Percentiles rank a stretch among this genome's conserved stretches.
Conservation (phyloP, 2,113 vertebrate genomes). For the Megaceryle maxima region DNA sequence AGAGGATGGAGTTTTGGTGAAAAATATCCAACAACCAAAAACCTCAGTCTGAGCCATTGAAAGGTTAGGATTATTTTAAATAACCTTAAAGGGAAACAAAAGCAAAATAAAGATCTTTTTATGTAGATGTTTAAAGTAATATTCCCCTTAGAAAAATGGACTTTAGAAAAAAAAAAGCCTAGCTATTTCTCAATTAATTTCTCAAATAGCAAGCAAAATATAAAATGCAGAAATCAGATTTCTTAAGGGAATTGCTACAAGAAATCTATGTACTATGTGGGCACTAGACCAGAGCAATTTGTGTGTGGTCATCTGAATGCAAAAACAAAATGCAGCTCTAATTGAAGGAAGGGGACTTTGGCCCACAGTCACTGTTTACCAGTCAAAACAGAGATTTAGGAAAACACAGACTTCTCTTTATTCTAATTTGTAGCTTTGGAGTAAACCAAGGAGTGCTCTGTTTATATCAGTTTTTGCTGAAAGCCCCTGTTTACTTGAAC, state of each 20-base stretch:
- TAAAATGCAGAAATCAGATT: not conserved
- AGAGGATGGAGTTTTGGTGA: not conserved
- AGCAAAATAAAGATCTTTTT: not conserved
- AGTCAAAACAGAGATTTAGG: conserved; percentile 29
- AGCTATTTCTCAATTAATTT: not conserved
- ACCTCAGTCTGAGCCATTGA: not conserved
- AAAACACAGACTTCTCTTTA: conserved; percentile 45
- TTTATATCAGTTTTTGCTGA: conserved; percentile 52
- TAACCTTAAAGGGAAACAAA: not conserved
- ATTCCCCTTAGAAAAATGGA: not conserved
- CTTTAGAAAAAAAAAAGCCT: not conserved
- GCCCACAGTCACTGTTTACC: not conserved
- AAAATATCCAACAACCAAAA: not conserved
- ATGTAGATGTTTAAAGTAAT: not conserved
- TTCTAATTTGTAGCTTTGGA: conserved; percentile 29
- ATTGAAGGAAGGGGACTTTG: conserved; percentile 1
- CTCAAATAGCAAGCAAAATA: not conserved
- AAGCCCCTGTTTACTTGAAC: conserved; percentile 36
- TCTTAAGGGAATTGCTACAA: not conserved
- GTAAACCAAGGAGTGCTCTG: conserved; percentile 36
- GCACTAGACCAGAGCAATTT: not conserved
- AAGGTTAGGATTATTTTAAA: not conserved
- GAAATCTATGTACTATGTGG: not conserved
- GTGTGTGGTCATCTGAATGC: conserved; percentile 28
- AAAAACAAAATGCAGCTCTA: not conserved